Evolutionary conservation across 2,113 vertebrate species (phyloP).

Genomic region (Coturnix japonica): DNA sequence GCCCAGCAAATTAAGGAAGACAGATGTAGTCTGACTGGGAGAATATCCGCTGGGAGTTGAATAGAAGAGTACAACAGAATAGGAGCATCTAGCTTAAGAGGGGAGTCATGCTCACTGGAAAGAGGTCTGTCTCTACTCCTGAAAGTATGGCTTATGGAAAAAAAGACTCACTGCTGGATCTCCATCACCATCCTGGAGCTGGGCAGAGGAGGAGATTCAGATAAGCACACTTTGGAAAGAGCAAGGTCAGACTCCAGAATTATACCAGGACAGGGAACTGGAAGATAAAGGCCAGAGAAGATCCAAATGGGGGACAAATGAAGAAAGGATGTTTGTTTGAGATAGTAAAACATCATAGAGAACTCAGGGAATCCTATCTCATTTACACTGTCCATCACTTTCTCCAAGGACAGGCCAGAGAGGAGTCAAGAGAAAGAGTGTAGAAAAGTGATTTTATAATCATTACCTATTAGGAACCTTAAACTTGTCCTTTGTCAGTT

Average conservation of each 20-base stretch:
- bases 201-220: neutral
- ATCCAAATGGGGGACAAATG: neutral
- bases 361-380: neutral
- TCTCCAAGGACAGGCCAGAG: neutral
- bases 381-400: neutral
- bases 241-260: neutral
- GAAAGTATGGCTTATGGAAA: neutral
- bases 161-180: accelerated
- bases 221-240: neutral
- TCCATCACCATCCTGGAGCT: neutral
- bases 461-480: neutral
- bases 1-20: neutral
- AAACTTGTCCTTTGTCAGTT: neutral
- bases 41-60: neutral
- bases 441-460: neutral
- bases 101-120: accelerated
- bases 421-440: neutral
- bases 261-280: neutral
- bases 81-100: neutral
- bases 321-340: neutral
- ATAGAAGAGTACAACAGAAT: neutral
- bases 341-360: neutral
- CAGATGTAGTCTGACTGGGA: neutral
- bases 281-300: neutral
- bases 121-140: neutral